Conservation (phyloP, 2,797 vertebrate genomes). For the Myotis myotis region DNA sequence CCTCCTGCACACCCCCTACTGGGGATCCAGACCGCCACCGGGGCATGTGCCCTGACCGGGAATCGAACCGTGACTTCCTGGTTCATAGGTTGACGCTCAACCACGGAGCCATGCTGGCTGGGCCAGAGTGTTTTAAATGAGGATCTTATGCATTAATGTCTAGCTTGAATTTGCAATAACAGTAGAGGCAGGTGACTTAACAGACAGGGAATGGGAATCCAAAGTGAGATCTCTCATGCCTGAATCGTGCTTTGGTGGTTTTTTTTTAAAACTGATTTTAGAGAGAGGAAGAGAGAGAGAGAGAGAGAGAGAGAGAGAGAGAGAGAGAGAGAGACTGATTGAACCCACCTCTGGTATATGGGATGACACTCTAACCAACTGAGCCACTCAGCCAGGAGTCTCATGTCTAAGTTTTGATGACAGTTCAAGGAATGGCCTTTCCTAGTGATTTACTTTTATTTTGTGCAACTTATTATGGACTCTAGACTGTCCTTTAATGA, state of each 20-base stretch:
- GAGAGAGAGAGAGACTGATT: too few species aligned
- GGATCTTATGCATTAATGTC: background rate
- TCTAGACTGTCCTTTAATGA: background rate
- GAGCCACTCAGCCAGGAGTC: background rate
- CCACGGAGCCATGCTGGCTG: background rate
- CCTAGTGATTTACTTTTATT: background rate
- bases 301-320: too few species aligned
- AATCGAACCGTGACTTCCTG: background rate
- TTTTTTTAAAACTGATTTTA: too few species aligned
- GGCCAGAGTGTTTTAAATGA: background rate
- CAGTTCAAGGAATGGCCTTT: background rate
- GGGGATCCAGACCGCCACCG: rapidly evolving
- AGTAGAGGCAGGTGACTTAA: background rate
- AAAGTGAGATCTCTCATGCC: background rate
- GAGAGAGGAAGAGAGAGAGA: too few species aligned
- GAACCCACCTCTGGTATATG: too few species aligned
- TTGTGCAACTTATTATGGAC: background rate
- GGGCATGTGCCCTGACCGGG: too few species aligned
- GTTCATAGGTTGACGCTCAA: background rate
- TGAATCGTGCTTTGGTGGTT: background rate
- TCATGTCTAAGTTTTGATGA: background rate
- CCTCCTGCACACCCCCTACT: too few species aligned
- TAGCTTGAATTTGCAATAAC: background rate
- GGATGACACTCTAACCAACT: too few species aligned
- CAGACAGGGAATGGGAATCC: background rate